Conservation (phyloP, 2,888 invertebrate species). For the Dicycla oo region DNA sequence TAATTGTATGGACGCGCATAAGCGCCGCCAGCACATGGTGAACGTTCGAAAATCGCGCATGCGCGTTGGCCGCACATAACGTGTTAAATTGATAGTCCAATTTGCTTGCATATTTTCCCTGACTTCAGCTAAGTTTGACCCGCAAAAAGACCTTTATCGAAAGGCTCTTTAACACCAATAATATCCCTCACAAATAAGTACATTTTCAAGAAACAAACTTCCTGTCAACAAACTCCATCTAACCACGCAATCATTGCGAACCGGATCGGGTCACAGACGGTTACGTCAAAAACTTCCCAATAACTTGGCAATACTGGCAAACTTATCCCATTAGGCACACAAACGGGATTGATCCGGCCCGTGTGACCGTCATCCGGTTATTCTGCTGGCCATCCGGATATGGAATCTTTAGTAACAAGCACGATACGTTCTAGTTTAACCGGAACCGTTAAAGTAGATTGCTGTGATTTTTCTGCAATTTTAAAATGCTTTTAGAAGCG, state of each 20-base stretch:
- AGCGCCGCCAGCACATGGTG: too few relatives aligned
- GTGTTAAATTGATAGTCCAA: too few relatives aligned
- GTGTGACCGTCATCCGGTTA: constrained; percentile 56
- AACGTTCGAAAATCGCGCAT: too few relatives aligned
- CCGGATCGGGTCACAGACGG: constrained; percentile 26
- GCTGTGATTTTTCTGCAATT: neutral
- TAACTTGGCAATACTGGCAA: constrained; percentile 51
- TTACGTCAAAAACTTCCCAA: constrained; percentile 52
- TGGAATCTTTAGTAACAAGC: constrained; percentile 59
- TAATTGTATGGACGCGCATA: too few relatives aligned
- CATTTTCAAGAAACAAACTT: constrained; percentile 7
- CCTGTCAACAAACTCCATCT: constrained; percentile 21
- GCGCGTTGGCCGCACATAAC: too few relatives aligned
- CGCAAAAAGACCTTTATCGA: neutral
- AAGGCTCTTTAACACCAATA: neutral
- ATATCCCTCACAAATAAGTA: neutral
- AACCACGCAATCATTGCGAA: constrained; percentile 32
- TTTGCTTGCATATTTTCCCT: neutral
- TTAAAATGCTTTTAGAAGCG: neutral
- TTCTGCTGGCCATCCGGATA: constrained; percentile 38
- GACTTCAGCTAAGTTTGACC: neutral
- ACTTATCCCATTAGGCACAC: constrained; percentile 62
- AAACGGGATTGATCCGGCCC: constrained; percentile 59
- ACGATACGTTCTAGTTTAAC: constrained; percentile 32
- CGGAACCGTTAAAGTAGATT: neutral